Conservation (phyloP, 2,888 invertebrate species). For the Lochmaea capreae region DNA sequence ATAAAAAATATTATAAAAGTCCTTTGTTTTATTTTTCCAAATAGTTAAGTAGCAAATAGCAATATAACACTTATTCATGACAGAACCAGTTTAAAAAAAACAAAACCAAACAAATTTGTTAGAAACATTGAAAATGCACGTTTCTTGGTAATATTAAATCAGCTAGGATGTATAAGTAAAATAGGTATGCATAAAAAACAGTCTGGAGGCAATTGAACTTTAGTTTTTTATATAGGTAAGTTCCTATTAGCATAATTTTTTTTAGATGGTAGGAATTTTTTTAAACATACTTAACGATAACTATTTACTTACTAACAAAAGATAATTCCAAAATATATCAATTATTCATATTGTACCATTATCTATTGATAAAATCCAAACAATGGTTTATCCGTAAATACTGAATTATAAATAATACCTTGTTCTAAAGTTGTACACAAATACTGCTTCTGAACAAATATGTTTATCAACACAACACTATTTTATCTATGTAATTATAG, state of each 20-base stretch:
- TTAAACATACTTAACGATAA: background rate
- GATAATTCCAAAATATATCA: background rate
- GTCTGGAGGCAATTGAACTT: slow-evolving; percentile 11
- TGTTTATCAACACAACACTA: background rate
- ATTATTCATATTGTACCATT: slow-evolving; percentile 1
- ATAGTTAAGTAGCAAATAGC: no score
- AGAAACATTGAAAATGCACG: background rate
- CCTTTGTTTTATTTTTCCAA: no score
- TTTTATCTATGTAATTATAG: background rate
- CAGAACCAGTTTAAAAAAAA: background rate
- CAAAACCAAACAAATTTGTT: background rate
- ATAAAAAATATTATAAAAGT: no score
- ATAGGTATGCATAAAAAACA: slow-evolving; percentile 10
- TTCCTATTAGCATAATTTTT: background rate
- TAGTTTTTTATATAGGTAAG: slow-evolving; percentile 6
- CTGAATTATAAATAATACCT: slow-evolving; percentile 17
- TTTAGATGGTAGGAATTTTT: background rate
- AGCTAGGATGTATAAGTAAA: background rate
- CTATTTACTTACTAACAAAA: background rate
- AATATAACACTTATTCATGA: background rate
- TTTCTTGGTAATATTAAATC: background rate
- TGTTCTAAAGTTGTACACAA: slow-evolving; percentile 4
- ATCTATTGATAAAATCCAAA: slow-evolving; percentile 31
- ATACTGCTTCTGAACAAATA: slow-evolving; percentile 2
- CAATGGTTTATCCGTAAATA: slow-evolving; percentile 35